A percentile compares a stretch with the other conserved stretches of the same genome.
phyloP scores from a whole-genome alignment of 2,888 invertebrate genomes.

The Proisotoma minuta region DNA sequence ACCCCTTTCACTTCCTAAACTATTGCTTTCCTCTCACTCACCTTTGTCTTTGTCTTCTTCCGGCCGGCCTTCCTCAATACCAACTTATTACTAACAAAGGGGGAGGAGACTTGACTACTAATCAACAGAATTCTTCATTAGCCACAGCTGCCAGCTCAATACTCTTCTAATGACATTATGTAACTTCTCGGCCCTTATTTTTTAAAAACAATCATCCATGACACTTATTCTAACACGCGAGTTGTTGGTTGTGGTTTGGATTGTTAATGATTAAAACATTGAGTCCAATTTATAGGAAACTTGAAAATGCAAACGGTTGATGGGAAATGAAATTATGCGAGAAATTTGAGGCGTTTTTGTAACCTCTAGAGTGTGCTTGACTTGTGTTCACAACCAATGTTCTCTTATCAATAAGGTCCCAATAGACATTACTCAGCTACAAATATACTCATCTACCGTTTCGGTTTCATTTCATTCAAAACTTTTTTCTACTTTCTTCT shows the following conservation, averaged over 20 bases:
- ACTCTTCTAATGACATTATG: conserved; percentile 5
- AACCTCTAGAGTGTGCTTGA: neutral
- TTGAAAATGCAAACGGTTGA: neutral
- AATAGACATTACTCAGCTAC: too few species aligned
- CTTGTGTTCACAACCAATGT: too few species aligned
- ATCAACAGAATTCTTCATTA: conserved; percentile 17
- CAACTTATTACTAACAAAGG: conserved; percentile 5
- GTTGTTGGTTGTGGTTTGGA: too few species aligned
- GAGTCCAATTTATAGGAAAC: too few species aligned
- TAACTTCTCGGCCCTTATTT: too few species aligned
- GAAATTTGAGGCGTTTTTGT: conserved; percentile 11
- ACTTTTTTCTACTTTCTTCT: too few species aligned
- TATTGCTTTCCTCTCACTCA: conserved; percentile 29
- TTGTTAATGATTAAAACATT: too few species aligned
- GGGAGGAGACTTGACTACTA: neutral
- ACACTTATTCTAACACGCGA: too few species aligned
- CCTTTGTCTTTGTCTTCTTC: conserved; percentile 42
- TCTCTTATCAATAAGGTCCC: too few species aligned
- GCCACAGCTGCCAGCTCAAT: conserved; percentile 12
- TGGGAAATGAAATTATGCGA: conserved; percentile 15
- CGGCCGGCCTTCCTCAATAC: conserved; percentile 21
- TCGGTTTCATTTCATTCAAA: too few species aligned
- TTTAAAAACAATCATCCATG: too few species aligned
- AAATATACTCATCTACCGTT: too few species aligned
- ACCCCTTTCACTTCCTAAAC: conserved; percentile 42